Conservation (phyloP, 2,113 vertebrate genomes). For the Channa argus region DNA sequence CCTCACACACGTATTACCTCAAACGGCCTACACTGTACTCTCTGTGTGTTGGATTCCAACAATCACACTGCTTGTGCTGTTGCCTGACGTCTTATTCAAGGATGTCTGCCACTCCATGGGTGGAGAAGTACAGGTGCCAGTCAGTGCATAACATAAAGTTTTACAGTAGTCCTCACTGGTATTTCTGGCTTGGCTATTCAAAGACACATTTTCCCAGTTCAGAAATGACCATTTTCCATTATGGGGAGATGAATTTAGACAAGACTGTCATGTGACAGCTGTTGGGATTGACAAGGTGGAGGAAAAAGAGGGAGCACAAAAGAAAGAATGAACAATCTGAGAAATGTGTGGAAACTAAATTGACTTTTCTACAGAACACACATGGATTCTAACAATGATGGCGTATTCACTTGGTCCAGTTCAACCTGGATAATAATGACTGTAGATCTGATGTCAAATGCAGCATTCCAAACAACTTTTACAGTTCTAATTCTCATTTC, state of each 20-base stretch:
- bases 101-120: too few species aligned
- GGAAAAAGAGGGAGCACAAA: background rate
- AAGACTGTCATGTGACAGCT: background rate
- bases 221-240: constrained; percentile 19
- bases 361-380: background rate
- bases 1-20: background rate
- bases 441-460: too few species aligned
- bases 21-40: background rate
- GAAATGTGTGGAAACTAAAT: background rate
- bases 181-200: constrained; percentile 30
- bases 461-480: too few species aligned
- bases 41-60: background rate
- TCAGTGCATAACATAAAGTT: background rate
- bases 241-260: constrained; percentile 27
- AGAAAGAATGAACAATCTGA: background rate
- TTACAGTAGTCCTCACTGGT: constrained; percentile 5
- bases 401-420: background rate
- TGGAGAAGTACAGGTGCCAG: constrained; percentile 59
- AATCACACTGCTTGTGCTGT: constrained; percentile 9
- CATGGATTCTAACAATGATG: too few species aligned
- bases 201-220: constrained; percentile 60
- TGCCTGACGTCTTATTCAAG: constrained; percentile 1
- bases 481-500: too few species aligned
- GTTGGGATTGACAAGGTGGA: background rate
- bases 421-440: background rate